phyloP scores from a whole-genome alignment of 2,888 invertebrate species.

The Thalpophila matura region DNA sequence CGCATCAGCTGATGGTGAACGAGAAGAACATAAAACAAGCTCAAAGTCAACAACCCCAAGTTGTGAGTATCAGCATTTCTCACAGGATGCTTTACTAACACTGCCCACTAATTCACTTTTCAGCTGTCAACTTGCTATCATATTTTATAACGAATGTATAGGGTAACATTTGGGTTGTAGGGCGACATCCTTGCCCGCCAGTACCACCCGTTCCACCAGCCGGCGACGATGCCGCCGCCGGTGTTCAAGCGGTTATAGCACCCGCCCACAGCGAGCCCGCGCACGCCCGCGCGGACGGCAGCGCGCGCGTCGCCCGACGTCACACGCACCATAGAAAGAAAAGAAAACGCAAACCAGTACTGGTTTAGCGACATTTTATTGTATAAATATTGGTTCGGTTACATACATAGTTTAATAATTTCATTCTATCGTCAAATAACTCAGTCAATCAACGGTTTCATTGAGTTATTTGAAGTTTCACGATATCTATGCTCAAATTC shows the following conservation, averaged over 20 bases:
- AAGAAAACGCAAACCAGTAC: slow-evolving; percentile 84
- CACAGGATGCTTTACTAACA: slow-evolving; percentile 33
- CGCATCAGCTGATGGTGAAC: slow-evolving; percentile 95
- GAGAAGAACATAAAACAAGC: slow-evolving; percentile 90
- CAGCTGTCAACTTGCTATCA: slow-evolving; percentile 60
- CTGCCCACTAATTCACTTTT: slow-evolving; percentile 47
- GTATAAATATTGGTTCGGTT: slow-evolving; percentile 56
- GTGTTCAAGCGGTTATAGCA: slow-evolving; percentile 88
- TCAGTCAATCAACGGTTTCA: slow-evolving; percentile 19
- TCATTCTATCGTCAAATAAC: slow-evolving; percentile 45
- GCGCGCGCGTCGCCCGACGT: slow-evolving; percentile 66
- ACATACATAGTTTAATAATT: slow-evolving; percentile 56
- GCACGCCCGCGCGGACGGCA: slow-evolving; percentile 58
- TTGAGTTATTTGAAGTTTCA: slow-evolving; percentile 44
- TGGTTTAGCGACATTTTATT: slow-evolving; percentile 75
- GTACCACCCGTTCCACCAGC: slow-evolving; percentile 88
- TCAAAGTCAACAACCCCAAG: slow-evolving; percentile 85
- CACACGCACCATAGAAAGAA: slow-evolving; percentile 77
- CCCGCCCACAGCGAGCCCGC: slow-evolving; percentile 70
- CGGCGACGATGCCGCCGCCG: slow-evolving; percentile 81
- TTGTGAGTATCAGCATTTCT: slow-evolving; percentile 80
- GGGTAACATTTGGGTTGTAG: slow-evolving; percentile 87
- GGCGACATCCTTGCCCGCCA: slow-evolving; percentile 88
- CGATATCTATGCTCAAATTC: slow-evolving; percentile 73
- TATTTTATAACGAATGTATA: slow-evolving; percentile 83